Conservation (phyloP, 2,797 vertebrate genomes). For the Sebastiscus tertius region DNA sequence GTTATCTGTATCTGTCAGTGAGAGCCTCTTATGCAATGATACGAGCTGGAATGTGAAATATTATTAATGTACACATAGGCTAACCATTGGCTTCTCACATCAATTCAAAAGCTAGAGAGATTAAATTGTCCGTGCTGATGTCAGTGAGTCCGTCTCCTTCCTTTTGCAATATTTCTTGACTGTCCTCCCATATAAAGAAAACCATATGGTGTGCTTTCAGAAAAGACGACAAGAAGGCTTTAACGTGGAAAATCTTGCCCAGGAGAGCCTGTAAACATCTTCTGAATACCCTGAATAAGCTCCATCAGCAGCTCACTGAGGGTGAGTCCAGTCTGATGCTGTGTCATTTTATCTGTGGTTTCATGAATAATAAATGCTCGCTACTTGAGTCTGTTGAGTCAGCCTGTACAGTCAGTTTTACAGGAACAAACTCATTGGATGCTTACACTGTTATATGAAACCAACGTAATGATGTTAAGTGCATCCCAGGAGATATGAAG, state of each 20-base stretch:
- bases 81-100: conserved; percentile 26
- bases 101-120: conserved; percentile 40
- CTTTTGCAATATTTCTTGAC: conserved; percentile 36
- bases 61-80: conserved; percentile 27
- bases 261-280: conserved; percentile 98
- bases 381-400: conserved; percentile 53
- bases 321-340: conserved; percentile 83
- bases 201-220: conserved; percentile 81
- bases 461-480: conserved; percentile 25
- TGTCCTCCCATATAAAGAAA: conserved; percentile 65
- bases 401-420: conserved; percentile 37
- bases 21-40: conserved; percentile 46
- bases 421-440: conserved; percentile 34
- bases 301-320: conserved; percentile 93
- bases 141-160: conserved; percentile 42
- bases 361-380: conserved; percentile 64
- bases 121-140: conserved; percentile 56
- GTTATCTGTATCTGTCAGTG: conserved; percentile 35
- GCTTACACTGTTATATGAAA: conserved; percentile 14
- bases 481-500: not conserved
- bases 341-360: conserved; percentile 41
- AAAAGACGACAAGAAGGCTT: conserved; percentile 93
- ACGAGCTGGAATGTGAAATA: conserved; percentile 60
- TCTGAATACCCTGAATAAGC: conserved; percentile 91
- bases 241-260: conserved; percentile 97